Evolutionary conservation across 2,113 vertebrate genomes (phyloP).

Genomic region (Vimba vimba): DNA sequence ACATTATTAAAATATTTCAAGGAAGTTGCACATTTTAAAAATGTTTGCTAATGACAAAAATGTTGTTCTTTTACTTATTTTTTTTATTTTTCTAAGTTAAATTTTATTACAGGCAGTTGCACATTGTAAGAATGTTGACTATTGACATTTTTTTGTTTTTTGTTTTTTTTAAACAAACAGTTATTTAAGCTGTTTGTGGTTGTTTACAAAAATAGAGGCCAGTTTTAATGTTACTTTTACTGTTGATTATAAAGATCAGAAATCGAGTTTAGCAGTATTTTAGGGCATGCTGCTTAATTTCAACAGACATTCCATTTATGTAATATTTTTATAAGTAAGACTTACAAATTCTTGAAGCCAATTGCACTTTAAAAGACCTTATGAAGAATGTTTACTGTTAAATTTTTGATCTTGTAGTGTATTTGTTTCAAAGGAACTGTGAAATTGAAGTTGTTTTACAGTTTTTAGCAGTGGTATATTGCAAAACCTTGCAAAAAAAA

Average conservation of each 20-base stretch:
- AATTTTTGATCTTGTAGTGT: neutral
- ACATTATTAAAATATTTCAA: no score
- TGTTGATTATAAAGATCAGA: neutral
- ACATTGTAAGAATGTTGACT: no score
- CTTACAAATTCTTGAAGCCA: neutral
- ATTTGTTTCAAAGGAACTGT: neutral
- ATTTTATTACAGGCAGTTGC: no score
- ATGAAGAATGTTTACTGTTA: neutral
- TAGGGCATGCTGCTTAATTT: neutral
- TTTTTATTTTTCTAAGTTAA: no score
- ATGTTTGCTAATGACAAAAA: no score
- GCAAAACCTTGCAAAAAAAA: neutral
- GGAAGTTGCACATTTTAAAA: no score
- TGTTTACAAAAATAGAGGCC: neutral
- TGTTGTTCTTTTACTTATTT: no score
- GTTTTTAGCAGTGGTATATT: neutral
- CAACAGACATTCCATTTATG: neutral
- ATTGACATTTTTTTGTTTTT: no score
- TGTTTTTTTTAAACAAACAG: neutral
- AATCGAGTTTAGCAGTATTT: neutral
- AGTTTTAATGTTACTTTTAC: neutral
- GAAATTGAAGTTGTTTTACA: neutral
- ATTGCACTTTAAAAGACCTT: neutral
- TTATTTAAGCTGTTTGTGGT: neutral
- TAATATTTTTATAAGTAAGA: neutral